phyloP scores from a whole-genome alignment of 1,140 invertebrate species.

The Philotrypesis tridentata region DNA sequence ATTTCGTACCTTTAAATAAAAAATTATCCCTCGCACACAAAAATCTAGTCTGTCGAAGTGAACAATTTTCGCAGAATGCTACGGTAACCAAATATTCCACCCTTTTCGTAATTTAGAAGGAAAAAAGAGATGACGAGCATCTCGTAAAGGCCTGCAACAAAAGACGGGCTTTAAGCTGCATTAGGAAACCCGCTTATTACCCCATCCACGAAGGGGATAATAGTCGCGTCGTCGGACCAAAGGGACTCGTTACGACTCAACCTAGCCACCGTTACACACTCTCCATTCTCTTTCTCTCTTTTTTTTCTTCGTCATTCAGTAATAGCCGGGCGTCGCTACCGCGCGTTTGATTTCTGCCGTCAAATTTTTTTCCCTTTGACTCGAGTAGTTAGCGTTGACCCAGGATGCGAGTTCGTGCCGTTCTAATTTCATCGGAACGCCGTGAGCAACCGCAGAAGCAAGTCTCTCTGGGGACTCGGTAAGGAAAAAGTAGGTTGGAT shows the following conservation, averaged over 20 bases:
- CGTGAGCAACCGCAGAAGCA: not conserved
- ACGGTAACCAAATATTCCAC: not conserved
- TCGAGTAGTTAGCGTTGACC: not conserved
- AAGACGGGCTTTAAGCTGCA: not conserved
- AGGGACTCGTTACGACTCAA: conserved; percentile 15
- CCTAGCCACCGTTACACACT: not conserved
- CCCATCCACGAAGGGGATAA: not conserved
- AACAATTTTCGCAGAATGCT: not conserved
- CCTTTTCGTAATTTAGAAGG: not conserved
- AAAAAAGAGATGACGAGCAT: not conserved
- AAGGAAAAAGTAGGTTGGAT: not conserved
- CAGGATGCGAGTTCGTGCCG: not conserved
- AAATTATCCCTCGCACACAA: not conserved
- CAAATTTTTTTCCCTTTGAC: conserved; percentile 19
- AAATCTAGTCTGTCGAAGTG: not conserved
- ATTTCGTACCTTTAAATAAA: not conserved
- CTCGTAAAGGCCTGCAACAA: not conserved
- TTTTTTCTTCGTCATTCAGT: not conserved
- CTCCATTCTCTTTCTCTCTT: not conserved
- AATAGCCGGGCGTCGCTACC: not conserved
- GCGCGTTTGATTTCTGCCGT: conserved; percentile 3
- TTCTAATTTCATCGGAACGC: conserved; percentile 37
- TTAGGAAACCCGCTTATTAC: conserved; percentile 9
- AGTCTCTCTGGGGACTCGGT: not conserved
- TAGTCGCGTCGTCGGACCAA: not conserved